A percentile compares a stretch with the other conserved stretches of the same genome.
phyloP scores from a whole-genome alignment of 2,113 vertebrate genomes.

The Aythya baeri region DNA sequence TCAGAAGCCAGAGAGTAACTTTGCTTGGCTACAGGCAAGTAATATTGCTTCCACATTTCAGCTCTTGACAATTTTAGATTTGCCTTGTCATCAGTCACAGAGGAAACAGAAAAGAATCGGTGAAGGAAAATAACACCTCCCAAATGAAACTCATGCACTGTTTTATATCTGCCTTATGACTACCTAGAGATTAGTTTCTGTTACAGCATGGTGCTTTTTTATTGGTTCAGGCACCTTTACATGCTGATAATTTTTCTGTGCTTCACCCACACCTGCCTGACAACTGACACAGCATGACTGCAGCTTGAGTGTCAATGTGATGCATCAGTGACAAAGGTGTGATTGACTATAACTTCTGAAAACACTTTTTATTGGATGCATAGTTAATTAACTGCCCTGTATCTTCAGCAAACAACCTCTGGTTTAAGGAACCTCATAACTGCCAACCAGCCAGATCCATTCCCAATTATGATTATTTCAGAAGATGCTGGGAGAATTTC shows the following conservation, averaged over 20 bases:
- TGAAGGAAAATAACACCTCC: background rate
- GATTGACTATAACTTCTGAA: background rate
- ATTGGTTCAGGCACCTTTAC: background rate
- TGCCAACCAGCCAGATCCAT: background rate
- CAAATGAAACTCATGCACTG: background rate
- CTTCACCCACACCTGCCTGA: background rate
- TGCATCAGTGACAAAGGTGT: background rate
- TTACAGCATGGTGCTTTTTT: fast-evolving
- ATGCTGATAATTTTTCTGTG: background rate
- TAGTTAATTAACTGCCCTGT: background rate
- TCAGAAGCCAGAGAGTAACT: background rate
- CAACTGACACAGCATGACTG: background rate
- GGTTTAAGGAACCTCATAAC: background rate
- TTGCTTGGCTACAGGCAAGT: background rate
- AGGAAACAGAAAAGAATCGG: background rate
- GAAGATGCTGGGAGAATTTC: background rate
- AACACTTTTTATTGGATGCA: background rate
- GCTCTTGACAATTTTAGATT: background rate
- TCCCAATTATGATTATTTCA: background rate
- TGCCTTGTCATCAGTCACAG: background rate
- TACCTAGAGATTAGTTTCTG: background rate
- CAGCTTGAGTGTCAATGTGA: background rate
- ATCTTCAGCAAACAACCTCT: background rate
- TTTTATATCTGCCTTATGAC: background rate
- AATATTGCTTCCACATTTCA: slow-evolving; percentile 21